phyloP scores from a whole-genome alignment of 2,797 vertebrate species.

The Allobates femoralis region DNA sequence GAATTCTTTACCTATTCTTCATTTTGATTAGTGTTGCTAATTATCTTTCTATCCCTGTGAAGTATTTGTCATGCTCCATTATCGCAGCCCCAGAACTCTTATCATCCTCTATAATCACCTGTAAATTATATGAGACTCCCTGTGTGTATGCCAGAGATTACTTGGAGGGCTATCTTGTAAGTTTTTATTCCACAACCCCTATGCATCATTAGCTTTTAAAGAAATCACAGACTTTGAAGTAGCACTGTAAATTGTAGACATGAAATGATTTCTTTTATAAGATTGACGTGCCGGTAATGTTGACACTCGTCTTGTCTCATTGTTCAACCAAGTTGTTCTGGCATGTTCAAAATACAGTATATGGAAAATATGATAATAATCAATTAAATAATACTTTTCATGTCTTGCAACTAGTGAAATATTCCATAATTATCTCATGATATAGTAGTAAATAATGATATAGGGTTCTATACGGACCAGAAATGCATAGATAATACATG shows the following conservation, averaged over 20 bases:
- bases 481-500: no score
- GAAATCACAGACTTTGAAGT: conserved; percentile 16
- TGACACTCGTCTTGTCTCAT: conserved; percentile 7
- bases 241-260: conserved; percentile 6
- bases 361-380: background rate
- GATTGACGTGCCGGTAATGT: conserved; percentile 18
- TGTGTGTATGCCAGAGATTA: conserved; percentile 34
- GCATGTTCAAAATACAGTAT: background rate
- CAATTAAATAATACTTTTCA: background rate
- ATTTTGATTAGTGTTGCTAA: conserved; percentile 37
- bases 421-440: no score
- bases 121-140: conserved; percentile 40
- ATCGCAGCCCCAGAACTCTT: conserved; percentile 6
- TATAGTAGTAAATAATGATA: no score
- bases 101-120: conserved; percentile 34
- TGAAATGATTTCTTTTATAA: conserved; percentile 42
- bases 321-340: background rate
- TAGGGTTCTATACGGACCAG: no score
- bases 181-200: conserved; percentile 25
- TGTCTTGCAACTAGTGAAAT: no score
- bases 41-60: conserved; percentile 9
- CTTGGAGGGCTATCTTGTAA: conserved; percentile 21
- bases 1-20: background rate
- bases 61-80: conserved; percentile 25
- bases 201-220: conserved; percentile 39